These are phyloP conservation scores for Rhabdomys pumilio DNA, from an alignment of 2,797 vertebrate genomes.

Conservation along the genomic window DNA sequence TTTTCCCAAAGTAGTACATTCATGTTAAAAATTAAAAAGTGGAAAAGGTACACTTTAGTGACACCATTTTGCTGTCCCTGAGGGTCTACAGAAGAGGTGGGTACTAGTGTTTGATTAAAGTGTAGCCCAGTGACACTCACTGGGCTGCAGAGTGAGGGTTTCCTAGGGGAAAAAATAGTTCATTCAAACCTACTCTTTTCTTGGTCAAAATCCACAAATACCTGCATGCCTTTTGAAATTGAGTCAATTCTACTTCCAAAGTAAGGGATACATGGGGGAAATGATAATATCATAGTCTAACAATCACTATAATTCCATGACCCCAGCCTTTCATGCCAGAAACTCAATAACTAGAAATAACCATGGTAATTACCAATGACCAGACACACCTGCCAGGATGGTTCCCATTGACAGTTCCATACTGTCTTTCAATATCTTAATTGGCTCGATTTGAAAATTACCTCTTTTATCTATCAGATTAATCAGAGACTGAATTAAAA, in stretches of 20 bases:
- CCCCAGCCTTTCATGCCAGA: neutral
- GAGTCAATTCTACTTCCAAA: conserved; percentile 23
- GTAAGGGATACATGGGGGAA: neutral
- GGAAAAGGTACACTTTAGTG: conserved; percentile 66
- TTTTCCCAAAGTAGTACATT: conserved; percentile 49
- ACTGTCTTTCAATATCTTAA: neutral
- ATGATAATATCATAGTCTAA: neutral
- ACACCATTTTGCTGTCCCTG: conserved; percentile 78
- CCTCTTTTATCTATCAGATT: conserved; percentile 5
- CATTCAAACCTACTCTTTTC: conserved; percentile 49
- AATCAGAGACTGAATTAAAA: conserved; percentile 51
- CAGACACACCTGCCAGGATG: rapidly evolving
- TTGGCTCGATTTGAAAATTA: conserved; percentile 4
- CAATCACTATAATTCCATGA: neutral
- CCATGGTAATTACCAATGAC: neutral
- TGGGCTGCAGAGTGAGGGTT: conserved; percentile 75
- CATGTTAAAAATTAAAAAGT: conserved; percentile 73
- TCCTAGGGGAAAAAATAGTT: conserved; percentile 72
- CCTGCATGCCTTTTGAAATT: neutral
- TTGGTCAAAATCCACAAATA: neutral
- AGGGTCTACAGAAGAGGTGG: conserved; percentile 67
- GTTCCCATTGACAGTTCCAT: neutral
- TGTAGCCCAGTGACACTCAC: conserved; percentile 35
- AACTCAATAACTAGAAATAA: neutral
- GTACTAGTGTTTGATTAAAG: conserved; percentile 83